Conservation (phyloP, 2,113 vertebrate genomes). For the Rattus rattus region DNA sequence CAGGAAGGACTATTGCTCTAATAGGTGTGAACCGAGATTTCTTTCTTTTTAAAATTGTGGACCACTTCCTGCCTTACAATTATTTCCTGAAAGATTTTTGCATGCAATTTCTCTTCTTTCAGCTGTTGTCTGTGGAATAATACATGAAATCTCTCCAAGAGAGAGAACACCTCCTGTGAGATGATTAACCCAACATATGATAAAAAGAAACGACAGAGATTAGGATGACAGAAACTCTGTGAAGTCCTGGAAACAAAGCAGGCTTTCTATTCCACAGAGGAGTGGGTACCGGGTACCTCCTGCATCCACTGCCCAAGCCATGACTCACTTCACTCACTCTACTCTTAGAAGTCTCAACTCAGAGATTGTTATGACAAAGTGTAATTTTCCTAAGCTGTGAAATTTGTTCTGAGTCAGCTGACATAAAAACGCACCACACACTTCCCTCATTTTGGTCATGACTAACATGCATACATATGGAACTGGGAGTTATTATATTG, state of each 20-base stretch:
- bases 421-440: slow-evolving; percentile 18
- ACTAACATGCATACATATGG: neutral
- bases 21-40: neutral
- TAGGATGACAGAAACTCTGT: slow-evolving; percentile 68
- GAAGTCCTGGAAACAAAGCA: slow-evolving; percentile 79
- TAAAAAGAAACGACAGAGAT: slow-evolving; percentile 73
- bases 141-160: slow-evolving; percentile 73
- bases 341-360: slow-evolving; percentile 61
- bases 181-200: slow-evolving; percentile 70
- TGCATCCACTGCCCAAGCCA: neutral
- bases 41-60: slow-evolving; percentile 1
- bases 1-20: neutral
- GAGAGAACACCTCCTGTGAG: slow-evolving; percentile 61
- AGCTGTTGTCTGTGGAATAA: neutral
- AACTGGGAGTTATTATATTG: slow-evolving; percentile 24
- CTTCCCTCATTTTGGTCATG: slow-evolving; percentile 24
- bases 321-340: slow-evolving; percentile 30
- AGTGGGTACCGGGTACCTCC: neutral
- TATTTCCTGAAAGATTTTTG: slow-evolving; percentile 55
- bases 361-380: slow-evolving; percentile 12
- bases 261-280: slow-evolving; percentile 57
- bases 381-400: slow-evolving; percentile 60
- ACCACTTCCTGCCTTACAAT: neutral
- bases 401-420: slow-evolving; percentile 54
- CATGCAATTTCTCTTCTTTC: slow-evolving; percentile 56